A percentile compares a stretch with the other conserved stretches of the same genome.
phyloP scores from a whole-genome alignment of 2,113 vertebrate species.

The Hippocampus comes region DNA sequence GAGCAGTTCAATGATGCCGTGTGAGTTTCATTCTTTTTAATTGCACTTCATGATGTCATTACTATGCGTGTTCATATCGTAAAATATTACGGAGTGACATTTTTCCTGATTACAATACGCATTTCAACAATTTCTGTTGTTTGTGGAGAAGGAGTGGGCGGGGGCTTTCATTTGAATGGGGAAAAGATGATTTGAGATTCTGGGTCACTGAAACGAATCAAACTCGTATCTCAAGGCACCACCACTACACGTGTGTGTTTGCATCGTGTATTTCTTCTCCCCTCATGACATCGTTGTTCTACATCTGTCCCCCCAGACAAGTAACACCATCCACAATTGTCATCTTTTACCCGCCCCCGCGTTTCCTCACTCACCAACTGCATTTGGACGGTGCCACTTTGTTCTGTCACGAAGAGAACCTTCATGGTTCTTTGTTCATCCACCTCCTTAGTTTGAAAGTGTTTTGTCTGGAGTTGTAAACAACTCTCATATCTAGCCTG shows the following conservation, averaged over 20 bases:
- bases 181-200: too few species aligned
- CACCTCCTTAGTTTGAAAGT: constrained; percentile 28
- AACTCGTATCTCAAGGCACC: not conserved
- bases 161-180: too few species aligned
- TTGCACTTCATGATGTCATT: too few species aligned
- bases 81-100: too few species aligned
- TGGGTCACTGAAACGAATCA: too few species aligned
- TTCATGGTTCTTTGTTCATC: constrained; percentile 1
- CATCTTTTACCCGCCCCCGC: not conserved
- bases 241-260: not conserved
- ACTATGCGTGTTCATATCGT: too few species aligned
- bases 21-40: too few species aligned
- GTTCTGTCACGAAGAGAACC: not conserved
- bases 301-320: constrained; percentile 26
- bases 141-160: too few species aligned
- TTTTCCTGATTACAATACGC: too few species aligned
- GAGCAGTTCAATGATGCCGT: too few species aligned
- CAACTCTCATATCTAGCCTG: constrained; percentile 67
- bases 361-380: not conserved
- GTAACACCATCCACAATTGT: constrained; percentile 37
- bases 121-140: too few species aligned
- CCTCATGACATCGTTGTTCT: not conserved
- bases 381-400: not conserved
- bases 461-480: constrained; percentile 62
- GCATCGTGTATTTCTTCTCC: not conserved